phyloP scores from a whole-genome alignment of 2,888 invertebrate species.

The Ernsta delagoae region DNA sequence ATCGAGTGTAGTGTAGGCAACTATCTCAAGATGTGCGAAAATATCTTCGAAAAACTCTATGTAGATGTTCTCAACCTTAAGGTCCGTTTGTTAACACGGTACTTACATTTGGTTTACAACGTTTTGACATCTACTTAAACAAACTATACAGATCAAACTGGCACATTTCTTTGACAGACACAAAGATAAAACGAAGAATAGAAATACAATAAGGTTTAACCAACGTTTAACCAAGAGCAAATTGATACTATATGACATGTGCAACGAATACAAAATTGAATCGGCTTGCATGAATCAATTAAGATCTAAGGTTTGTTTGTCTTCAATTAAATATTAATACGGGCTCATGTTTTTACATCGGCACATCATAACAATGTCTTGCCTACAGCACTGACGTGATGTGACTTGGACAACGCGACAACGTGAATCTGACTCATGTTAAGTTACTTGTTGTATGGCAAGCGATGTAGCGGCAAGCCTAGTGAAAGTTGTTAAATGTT shows the following conservation, averaged over 20 bases:
- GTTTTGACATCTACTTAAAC: no score
- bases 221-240: background rate
- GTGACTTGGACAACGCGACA: conserved; percentile 28
- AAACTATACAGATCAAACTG: no score
- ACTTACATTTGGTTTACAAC: no score
- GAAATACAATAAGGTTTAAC: background rate
- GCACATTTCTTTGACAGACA: background rate
- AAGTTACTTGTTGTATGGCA: conserved; percentile 4
- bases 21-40: no score
- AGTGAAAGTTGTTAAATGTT: no score
- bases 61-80: no score
- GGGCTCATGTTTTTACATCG: conserved; percentile 33
- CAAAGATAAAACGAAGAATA: background rate
- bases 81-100: no score
- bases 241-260: conserved; percentile 11
- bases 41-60: no score
- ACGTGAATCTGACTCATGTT: conserved; percentile 10
- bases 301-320: conserved; percentile 37
- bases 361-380: conserved; percentile 38
- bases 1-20: no score
- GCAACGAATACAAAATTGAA: conserved; percentile 27
- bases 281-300: conserved; percentile 43
- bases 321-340: conserved; percentile 49
- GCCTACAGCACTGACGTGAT: conserved; percentile 39
- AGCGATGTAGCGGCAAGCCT: background rate